Base-by-base conservation (phyloP, 2,113 vertebrate species). In the Oryzias javanicus region DNA sequence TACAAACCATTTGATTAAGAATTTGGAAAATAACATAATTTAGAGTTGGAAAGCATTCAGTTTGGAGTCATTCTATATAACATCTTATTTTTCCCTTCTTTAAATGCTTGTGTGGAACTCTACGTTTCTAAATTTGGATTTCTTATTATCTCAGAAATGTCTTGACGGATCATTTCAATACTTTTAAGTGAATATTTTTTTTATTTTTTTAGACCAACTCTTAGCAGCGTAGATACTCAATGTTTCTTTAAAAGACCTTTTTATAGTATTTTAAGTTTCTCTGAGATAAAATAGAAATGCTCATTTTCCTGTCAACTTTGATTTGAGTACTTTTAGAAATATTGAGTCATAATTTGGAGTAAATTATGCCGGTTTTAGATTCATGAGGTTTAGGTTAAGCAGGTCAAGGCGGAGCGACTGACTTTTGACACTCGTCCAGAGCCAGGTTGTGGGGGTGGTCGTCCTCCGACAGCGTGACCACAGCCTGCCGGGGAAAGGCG, bases 391-490 rank as follows among this genome's bases (percentile, higher is more conserved):
- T n/a, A 4, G n/a, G 4, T 5, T 5, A 18, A 27, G 14, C 24
- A 16, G 24, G 1, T 51, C 8, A 46, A 12, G 19, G 25, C 41
- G 24, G 0, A 52, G 46, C 6, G 41, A 79, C 88, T 88, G 49
- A 93, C 91, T 81, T 91, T 73, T 98, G 97, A 80, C 97, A 98
- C 78, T 98, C 97, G 3, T 99, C 97, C 71, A 99, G 84, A 40
- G 93, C 92, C 48, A 99, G 84, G 15, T 94, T 93, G 0, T 98
- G 97, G 0, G 97, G 96, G 62, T 98, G 97, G 84, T 99, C 97
- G 1, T 99, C 96, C 78, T 98, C 95, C 0, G 95, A 93, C 90
- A 99, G 95, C 3, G 89, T 90, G 66, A 99, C 93, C 10, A 99
- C 94, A 0, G 94, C 93, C 82, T 98, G 92, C 25, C 92, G 90